Percentiles rank a stretch among this genome's conserved stretches.
Evolutionary conservation across 2,113 vertebrate species (phyloP).

Genomic region (Sebastes fasciatus): DNA sequence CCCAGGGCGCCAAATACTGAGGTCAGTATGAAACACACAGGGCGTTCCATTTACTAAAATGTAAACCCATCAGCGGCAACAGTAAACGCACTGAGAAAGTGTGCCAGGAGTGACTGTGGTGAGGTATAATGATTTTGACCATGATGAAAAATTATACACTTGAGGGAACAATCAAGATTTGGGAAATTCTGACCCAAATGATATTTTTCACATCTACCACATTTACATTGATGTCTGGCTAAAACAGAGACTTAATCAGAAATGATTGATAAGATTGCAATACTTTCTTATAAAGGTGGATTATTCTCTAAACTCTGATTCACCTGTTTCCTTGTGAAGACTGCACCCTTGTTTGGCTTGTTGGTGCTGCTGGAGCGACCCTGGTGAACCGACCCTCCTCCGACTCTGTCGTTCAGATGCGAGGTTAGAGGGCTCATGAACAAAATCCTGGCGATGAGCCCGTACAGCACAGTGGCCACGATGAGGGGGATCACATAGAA

Average conservation of each 20-base stretch:
- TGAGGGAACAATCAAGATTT: neutral
- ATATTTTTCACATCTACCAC: neutral
- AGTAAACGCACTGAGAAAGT: too few relatives aligned
- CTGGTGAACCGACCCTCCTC: conserved; percentile 79
- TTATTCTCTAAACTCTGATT: neutral
- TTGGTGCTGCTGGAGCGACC: conserved; percentile 71
- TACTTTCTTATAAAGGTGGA: neutral
- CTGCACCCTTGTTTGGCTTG: conserved; percentile 75
- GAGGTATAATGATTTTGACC: neutral
- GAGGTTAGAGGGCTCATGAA: conserved; percentile 83
- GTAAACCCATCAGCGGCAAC: too few relatives aligned
- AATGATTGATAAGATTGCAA: neutral
- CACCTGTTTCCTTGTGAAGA: conserved; percentile 88
- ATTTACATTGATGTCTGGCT: neutral
- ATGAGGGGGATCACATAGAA: conserved; percentile 86
- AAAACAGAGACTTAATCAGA: neutral
- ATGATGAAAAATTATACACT: neutral
- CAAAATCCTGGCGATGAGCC: conserved; percentile 87
- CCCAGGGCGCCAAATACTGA: too few relatives aligned
- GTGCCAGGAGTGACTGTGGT: too few relatives aligned
- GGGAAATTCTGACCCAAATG: neutral
- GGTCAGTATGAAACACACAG: too few relatives aligned
- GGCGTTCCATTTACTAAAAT: too few relatives aligned
- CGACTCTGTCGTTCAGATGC: conserved; percentile 61
- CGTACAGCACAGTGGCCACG: conserved; percentile 85